Conservation (phyloP, 2,113 vertebrate genomes). For the Epinephelus cyanopodus region DNA sequence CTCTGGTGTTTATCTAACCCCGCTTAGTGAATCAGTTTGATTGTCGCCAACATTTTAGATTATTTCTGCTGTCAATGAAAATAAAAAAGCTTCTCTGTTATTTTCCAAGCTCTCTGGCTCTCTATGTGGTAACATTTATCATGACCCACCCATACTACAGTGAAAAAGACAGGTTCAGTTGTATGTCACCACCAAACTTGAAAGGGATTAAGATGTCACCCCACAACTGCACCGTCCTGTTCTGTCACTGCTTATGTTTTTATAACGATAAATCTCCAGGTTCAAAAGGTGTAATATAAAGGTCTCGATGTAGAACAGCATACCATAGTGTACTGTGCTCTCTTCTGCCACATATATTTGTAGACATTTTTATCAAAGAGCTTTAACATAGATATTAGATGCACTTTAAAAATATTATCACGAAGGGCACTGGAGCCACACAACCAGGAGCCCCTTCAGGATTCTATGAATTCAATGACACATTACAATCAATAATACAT, state of each 20-base stretch:
- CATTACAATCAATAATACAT: no score
- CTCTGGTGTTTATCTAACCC: no score
- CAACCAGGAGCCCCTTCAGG: neutral
- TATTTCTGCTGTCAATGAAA: neutral
- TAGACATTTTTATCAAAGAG: no score
- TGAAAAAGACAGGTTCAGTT: neutral
- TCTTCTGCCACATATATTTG: no score
- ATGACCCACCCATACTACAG: neutral
- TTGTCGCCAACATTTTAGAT: neutral
- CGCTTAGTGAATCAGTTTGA: neutral
- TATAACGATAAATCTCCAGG: neutral
- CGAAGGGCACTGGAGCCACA: no score
- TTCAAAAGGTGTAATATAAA: neutral
- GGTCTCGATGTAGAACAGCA: neutral
- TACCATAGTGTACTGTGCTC: no score
- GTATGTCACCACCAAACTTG: neutral
- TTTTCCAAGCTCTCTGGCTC: no score
- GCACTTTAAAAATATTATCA: no score
- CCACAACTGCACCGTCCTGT: neutral
- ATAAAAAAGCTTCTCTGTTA: neutral
- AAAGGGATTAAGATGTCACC: neutral
- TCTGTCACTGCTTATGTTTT: neutral
- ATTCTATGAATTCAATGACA: neutral
- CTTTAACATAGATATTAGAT: no score
- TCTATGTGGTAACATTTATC: neutral